Percentiles rank a stretch among this genome's conserved stretches.
Evolutionary conservation across 2,113 vertebrate species (phyloP).

Genomic region (Perognathus longimembris): DNA sequence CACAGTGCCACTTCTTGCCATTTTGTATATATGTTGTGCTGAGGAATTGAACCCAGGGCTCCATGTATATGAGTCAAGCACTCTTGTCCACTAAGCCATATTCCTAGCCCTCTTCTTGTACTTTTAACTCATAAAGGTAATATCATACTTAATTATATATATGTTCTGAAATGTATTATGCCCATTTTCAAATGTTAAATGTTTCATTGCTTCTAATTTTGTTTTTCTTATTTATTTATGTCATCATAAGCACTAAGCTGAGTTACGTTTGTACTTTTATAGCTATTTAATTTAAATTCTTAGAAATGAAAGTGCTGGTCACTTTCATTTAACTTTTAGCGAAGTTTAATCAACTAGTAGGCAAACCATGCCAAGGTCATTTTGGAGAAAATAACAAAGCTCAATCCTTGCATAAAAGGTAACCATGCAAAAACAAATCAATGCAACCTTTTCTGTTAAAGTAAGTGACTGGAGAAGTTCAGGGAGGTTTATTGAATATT

Average conservation of each 20-base stretch:
- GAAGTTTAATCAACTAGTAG: constrained; percentile 55
- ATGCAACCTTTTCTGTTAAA: constrained; percentile 65
- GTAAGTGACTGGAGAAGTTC: constrained; percentile 60
- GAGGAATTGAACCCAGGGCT: too few relatives aligned
- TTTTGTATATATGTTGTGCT: too few relatives aligned
- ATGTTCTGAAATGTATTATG: not conserved
- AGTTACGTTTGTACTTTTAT: not conserved
- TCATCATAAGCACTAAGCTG: not conserved
- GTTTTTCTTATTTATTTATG: not conserved
- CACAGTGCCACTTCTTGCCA: too few relatives aligned
- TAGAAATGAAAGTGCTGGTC: not conserved
- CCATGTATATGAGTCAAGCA: too few relatives aligned
- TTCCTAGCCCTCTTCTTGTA: not conserved
- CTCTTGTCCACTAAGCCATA: too few relatives aligned
- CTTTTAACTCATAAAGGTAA: not conserved
- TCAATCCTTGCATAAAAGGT: constrained; percentile 59
- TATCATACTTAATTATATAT: not conserved
- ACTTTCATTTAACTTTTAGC: constrained; percentile 45
- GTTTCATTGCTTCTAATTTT: not conserved
- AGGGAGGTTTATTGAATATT: constrained; percentile 56
- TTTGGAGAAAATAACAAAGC: constrained; percentile 66
- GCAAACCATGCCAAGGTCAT: constrained; percentile 59
- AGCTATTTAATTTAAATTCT: not conserved
- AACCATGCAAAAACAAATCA: constrained; percentile 76
- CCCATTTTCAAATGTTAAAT: not conserved